A percentile compares a stretch with the other conserved stretches of the same genome.
phyloP scores from a whole-genome alignment of 2,113 vertebrate genomes.

The Lycaon pictus region DNA sequence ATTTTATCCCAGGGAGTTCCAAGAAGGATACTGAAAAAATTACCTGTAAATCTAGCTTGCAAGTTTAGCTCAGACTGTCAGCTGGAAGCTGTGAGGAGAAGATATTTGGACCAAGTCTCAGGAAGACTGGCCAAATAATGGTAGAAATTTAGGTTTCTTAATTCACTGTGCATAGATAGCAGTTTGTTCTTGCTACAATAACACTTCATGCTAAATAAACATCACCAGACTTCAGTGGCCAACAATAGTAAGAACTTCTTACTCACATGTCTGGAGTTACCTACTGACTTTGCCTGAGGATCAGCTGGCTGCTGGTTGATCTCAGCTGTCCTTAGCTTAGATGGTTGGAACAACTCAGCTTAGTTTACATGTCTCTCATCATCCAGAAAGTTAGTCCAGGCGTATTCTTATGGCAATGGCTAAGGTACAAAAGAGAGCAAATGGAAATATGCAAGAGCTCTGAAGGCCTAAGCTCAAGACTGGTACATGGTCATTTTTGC shows the following conservation, averaged over 20 bases:
- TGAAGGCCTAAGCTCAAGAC: neutral
- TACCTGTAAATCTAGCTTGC: neutral
- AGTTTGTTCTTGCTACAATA: neutral
- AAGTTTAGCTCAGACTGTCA: neutral
- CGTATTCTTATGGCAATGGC: neutral
- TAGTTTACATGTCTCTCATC: neutral
- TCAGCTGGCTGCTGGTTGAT: neutral
- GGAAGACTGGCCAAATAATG: neutral
- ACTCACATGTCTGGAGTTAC: neutral
- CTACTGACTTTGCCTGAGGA: constrained; percentile 33
- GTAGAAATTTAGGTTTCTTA: constrained; percentile 5
- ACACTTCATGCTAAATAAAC: neutral
- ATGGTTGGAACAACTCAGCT: neutral
- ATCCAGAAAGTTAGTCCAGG: constrained; percentile 12
- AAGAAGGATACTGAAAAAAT: neutral
- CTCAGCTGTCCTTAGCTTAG: neutral
- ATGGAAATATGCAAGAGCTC: neutral
- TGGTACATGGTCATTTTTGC: neutral
- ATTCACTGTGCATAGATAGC: neutral
- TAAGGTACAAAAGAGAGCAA: constrained; percentile 18
- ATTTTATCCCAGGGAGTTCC: neutral
- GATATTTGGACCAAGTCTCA: neutral
- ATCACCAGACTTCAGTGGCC: neutral
- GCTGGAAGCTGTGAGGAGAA: neutral
- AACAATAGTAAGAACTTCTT: neutral